Conservation (phyloP, 2,113 vertebrate genomes). For the Epinephelus cyanopodus region DNA sequence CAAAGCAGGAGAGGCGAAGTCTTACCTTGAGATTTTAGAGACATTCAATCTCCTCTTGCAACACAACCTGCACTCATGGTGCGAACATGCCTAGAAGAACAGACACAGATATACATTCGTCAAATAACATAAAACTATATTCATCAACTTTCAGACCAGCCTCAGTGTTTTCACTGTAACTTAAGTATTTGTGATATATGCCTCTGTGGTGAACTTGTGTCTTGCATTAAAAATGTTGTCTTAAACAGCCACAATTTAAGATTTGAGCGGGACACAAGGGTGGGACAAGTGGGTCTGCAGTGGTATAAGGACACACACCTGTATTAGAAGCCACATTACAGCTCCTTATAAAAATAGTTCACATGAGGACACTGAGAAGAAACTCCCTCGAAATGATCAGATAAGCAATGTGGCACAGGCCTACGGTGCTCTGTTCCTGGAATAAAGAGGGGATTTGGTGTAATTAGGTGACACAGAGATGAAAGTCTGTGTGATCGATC, state of each 20-base stretch:
- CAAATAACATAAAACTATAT: background rate
- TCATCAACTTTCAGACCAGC: background rate
- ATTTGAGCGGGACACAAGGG: background rate
- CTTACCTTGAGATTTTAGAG: slow-evolving; percentile 80
- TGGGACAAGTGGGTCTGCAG: background rate
- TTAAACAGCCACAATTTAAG: background rate
- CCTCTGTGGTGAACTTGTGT: background rate
- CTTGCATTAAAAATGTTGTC: background rate
- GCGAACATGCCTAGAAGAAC: slow-evolving; percentile 49
- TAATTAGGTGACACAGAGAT: slow-evolving; percentile 30
- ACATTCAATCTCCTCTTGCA: slow-evolving; percentile 80
- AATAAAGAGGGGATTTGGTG: slow-evolving; percentile 5
- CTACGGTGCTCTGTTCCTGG: background rate
- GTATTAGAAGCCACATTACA: background rate
- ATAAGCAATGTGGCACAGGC: background rate
- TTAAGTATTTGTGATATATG: background rate
- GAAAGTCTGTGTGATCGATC: background rate
- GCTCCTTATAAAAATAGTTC: slow-evolving; percentile 18
- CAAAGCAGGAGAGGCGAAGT: slow-evolving; percentile 18
- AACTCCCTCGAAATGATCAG: slow-evolving; percentile 14
- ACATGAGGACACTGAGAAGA: slow-evolving; percentile 37
- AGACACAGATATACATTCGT: slow-evolving; percentile 9
- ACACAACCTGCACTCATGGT: slow-evolving; percentile 56
- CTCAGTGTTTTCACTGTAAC: background rate
- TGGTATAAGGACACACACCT: background rate